phyloP scores from a whole-genome alignment of 37 sponge, comb jelly and placozoan genomes.

The Oopsacas minuta region DNA sequence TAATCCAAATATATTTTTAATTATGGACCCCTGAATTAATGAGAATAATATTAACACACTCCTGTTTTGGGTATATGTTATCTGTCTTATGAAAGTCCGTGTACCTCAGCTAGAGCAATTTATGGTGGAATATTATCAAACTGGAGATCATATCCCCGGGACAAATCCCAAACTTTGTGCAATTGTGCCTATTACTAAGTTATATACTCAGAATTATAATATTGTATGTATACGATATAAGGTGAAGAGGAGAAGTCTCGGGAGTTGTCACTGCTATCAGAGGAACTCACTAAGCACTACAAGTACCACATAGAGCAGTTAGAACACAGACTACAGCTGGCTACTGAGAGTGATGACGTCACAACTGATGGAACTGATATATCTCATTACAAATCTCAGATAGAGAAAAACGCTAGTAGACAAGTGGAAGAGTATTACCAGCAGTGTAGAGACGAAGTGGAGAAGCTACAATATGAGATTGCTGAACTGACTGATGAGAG shows the following conservation, averaged over 20 bases:
- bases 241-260: conserved; percentile 1
- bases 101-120: no score
- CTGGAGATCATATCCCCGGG: no score
- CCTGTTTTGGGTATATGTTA: no score
- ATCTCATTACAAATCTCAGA: neutral
- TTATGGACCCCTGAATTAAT: no score
- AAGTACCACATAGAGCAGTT: conserved; percentile 17
- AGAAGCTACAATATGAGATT: neutral
- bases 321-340: neutral
- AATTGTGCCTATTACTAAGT: neutral
- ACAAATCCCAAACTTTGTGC: no score
- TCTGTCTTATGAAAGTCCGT: no score
- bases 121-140: no score
- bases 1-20: no score
- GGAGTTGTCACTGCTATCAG: neutral
- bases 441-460: neutral
- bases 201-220: neutral
- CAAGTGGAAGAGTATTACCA: conserved; percentile 8
- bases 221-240: neutral
- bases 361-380: neutral
- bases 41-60: no score
- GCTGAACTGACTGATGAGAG: neutral
- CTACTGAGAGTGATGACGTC: neutral
- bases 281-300: conserved; percentile 9
- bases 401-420: neutral